These are phyloP conservation scores for Lycorma delicatula DNA, from an alignment of 1,140 invertebrate species.

Conservation along the genomic window DNA sequence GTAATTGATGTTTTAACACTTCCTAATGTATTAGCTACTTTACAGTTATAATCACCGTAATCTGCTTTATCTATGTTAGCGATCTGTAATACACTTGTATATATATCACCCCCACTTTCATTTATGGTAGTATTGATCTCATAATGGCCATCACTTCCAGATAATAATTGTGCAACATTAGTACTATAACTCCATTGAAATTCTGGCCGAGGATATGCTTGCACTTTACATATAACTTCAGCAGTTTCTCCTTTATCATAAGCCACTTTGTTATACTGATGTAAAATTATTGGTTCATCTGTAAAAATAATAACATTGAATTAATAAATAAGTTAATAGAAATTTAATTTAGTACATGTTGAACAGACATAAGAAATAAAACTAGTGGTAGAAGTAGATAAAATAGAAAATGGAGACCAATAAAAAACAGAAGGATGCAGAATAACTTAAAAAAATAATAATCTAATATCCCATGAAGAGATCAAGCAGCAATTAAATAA, in stretches of 20 bases:
- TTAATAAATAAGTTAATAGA: slow-evolving; percentile 4
- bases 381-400: background rate
- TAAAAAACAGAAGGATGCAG: too few species aligned
- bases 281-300: slow-evolving; percentile 76
- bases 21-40: slow-evolving; percentile 62
- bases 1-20: slow-evolving; percentile 65
- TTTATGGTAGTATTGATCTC: slow-evolving; percentile 70
- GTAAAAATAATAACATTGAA: slow-evolving; percentile 33
- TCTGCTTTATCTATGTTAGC: slow-evolving; percentile 65
- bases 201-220: slow-evolving; percentile 83
- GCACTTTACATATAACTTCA: slow-evolving; percentile 76
- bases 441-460: background rate
- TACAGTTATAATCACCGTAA: slow-evolving; percentile 84
- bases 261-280: slow-evolving; percentile 81
- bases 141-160: slow-evolving; percentile 75
- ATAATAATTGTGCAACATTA: slow-evolving; percentile 57
- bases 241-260: slow-evolving; percentile 75
- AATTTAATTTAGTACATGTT: background rate
- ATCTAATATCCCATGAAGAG: too few species aligned
- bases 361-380: background rate
- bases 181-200: slow-evolving; percentile 83
- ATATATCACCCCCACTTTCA: slow-evolving; percentile 67
- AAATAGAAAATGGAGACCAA: background rate
- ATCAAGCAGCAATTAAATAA: too few species aligned
- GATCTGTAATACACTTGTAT: slow-evolving; percentile 65